phyloP scores from a whole-genome alignment of 2,888 invertebrate species.

The Callimorpha dominula region DNA sequence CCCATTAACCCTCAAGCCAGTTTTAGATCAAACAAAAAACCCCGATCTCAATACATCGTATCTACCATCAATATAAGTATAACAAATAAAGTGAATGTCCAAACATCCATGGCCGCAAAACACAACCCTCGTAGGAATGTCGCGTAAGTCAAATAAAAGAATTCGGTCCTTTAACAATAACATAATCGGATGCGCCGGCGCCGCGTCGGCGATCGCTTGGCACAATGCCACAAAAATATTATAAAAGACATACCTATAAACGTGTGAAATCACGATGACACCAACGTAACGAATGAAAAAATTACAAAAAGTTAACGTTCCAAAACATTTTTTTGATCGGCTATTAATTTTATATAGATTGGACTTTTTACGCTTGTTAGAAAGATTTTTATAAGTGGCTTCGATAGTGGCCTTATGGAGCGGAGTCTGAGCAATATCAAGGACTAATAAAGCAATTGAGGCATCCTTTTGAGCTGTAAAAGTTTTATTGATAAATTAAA shows the following conservation, averaged over 20 bases:
- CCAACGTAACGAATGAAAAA: conserved; percentile 64
- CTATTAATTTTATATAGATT: conserved; percentile 57
- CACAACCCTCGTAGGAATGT: conserved; percentile 70
- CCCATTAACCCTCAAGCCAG: conserved; percentile 12
- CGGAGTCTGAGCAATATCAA: conserved; percentile 30
- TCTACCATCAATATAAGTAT: conserved; percentile 55
- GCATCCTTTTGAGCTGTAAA: conserved; percentile 41
- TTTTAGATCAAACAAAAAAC: conserved; percentile 43
- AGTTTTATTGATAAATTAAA: conserved; percentile 41
- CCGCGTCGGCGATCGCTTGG: conserved; percentile 75
- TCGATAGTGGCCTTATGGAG: conserved; percentile 41
- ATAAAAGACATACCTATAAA: conserved; percentile 70
- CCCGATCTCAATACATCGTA: conserved; percentile 50
- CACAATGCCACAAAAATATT: conserved; percentile 69
- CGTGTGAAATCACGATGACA: conserved; percentile 82
- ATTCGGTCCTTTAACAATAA: conserved; percentile 80
- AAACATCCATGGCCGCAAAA: conserved; percentile 71
- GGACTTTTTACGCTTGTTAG: conserved; percentile 53
- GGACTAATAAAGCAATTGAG: conserved; percentile 48
- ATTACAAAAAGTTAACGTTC: conserved; percentile 44
- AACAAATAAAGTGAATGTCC: conserved; percentile 60
- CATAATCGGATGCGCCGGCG: conserved; percentile 82
- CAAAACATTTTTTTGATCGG: conserved; percentile 45
- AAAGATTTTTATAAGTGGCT: conserved; percentile 50
- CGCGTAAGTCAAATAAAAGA: conserved; percentile 83